phyloP scores from a whole-genome alignment of 2,113 vertebrate species.

The Speoplatyrhinus poulsoni region DNA sequence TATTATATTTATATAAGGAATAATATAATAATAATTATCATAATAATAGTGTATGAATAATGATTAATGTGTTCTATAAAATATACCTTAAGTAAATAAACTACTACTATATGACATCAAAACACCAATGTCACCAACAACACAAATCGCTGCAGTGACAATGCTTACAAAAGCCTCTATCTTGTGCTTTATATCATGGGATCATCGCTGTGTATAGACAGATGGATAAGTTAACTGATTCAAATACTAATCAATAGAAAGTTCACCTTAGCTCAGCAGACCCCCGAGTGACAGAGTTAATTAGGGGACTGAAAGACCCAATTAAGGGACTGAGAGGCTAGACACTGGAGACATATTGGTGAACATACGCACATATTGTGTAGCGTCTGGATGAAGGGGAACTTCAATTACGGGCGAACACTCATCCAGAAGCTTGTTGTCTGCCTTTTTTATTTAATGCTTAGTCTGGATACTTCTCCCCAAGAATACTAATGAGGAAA shows the following conservation, averaged over 20 bases:
- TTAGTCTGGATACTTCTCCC: slow-evolving; percentile 43
- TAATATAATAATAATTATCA: background rate
- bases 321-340: slow-evolving; percentile 71
- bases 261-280: slow-evolving; percentile 55
- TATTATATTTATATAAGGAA: background rate
- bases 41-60: background rate
- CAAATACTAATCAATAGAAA: slow-evolving; percentile 65
- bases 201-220: slow-evolving; percentile 36
- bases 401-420: slow-evolving; percentile 75
- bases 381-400: slow-evolving; percentile 65
- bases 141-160: background rate
- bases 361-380: slow-evolving; percentile 75
- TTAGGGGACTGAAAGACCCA: slow-evolving; percentile 77
- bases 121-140: background rate
- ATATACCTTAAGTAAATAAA: background rate
- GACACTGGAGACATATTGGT: slow-evolving; percentile 70
- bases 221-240: slow-evolving; percentile 66
- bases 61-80: background rate
- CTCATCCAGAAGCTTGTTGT: slow-evolving; percentile 60
- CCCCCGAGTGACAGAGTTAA: slow-evolving; percentile 72
- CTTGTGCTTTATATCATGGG: slow-evolving; percentile 7
- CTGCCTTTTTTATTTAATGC: slow-evolving; percentile 63
- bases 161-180: slow-evolving; percentile 16
- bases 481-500: slow-evolving; percentile 71
- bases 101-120: slow-evolving; percentile 1